These are phyloP conservation scores for Gymnogyps californianus DNA, from an alignment of 2,113 vertebrate species.

Conservation along the genomic window DNA sequence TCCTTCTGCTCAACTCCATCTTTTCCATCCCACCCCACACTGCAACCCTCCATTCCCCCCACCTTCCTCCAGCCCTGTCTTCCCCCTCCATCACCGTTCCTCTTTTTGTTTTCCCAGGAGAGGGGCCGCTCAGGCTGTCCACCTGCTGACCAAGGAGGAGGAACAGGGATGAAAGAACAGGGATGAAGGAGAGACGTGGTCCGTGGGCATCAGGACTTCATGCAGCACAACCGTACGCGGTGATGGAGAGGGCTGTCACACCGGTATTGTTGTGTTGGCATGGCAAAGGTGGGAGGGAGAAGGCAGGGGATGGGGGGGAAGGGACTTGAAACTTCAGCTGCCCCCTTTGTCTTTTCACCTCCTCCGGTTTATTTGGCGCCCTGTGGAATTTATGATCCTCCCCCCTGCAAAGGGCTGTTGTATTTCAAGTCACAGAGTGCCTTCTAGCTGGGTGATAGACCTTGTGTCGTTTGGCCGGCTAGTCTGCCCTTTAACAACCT, in stretches of 20 bases:
- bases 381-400: neutral
- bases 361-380: neutral
- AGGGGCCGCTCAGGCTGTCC: neutral
- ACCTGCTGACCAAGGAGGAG: neutral
- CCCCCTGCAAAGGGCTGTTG: neutral
- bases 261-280: neutral
- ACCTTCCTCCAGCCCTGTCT: neutral
- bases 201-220: neutral
- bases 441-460: neutral
- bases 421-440: neutral
- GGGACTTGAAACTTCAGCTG: neutral
- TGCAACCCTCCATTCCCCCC: neutral
- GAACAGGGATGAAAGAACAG: neutral
- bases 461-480: rapidly evolving
- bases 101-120: neutral
- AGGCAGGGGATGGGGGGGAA: neutral
- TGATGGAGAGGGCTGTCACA: neutral
- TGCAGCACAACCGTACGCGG: rapidly evolving
- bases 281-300: constrained; percentile 14
- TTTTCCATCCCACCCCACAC: neutral
- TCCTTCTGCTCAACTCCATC: neutral
- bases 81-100: neutral
- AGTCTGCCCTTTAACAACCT: neutral
- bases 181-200: rapidly evolving
- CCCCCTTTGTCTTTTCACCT: neutral